phyloP scores from a whole-genome alignment of 2,113 vertebrate genomes.

The Athene noctua region DNA sequence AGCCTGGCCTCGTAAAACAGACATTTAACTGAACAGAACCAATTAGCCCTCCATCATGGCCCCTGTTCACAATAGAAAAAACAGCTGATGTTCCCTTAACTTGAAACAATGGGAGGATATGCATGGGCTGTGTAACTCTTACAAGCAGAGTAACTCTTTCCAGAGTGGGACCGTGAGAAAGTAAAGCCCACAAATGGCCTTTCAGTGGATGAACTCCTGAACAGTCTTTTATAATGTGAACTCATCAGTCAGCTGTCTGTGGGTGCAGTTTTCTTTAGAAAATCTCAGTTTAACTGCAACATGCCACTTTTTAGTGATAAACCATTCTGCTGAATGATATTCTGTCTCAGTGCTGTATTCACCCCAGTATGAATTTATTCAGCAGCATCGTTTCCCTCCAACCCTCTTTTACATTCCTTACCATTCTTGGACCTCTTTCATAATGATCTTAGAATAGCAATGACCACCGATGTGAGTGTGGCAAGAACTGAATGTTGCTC shows the following conservation, averaged over 20 bases:
- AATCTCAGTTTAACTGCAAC: background rate
- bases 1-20: conserved; percentile 41
- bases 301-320: background rate
- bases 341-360: conserved; percentile 7
- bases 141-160: conserved; percentile 39
- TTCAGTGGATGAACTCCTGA: conserved; percentile 46
- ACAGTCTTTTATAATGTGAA: conserved; percentile 62
- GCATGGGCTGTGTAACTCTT: conserved; percentile 14
- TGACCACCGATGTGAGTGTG: background rate
- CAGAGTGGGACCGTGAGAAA: conserved; percentile 60
- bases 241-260: conserved; percentile 50
- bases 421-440: background rate
- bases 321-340: background rate
- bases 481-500: background rate
- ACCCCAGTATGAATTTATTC: background rate
- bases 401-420: background rate
- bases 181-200: conserved; percentile 57
- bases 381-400: conserved; percentile 27
- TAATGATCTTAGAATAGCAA: background rate
- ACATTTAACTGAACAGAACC: conserved; percentile 47
- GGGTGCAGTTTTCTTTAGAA: conserved; percentile 47
- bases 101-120: conserved; percentile 59
- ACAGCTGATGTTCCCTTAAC: conserved; percentile 55
- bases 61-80: conserved; percentile 50
- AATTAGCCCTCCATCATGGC: conserved; percentile 52